phyloP scores from a whole-genome alignment of 2,113 vertebrate species.

The Pithys albifrons region DNA sequence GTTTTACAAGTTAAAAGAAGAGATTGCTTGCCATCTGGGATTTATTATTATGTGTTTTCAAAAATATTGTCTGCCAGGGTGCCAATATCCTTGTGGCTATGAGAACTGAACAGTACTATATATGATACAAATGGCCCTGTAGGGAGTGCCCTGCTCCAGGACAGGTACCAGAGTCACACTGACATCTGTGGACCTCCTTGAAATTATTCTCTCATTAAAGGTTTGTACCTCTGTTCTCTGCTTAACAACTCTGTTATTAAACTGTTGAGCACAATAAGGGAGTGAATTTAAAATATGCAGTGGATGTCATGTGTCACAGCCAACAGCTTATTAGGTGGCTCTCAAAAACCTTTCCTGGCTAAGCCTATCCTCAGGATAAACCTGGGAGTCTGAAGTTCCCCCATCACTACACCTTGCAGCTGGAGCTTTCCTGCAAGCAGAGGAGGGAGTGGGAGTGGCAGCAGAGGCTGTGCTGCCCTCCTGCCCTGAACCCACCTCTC shows the following conservation, averaged over 20 bases:
- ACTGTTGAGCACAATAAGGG: neutral
- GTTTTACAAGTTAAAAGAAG: neutral
- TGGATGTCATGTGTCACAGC: neutral
- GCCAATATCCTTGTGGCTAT: neutral
- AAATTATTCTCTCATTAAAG: neutral
- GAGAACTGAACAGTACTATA: neutral
- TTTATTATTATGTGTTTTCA: neutral
- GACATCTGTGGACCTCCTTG: neutral
- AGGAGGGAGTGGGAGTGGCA: neutral
- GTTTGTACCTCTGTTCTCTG: neutral
- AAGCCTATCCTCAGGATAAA: neutral
- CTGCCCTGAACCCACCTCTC: neutral
- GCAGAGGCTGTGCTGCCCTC: accelerated
- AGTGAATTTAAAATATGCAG: neutral
- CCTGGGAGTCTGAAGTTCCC: neutral
- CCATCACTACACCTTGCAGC: neutral
- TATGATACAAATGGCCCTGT: neutral
- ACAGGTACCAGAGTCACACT: neutral
- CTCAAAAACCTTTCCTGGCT: neutral
- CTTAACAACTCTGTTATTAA: neutral
- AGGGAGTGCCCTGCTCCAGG: neutral
- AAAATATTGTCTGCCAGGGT: neutral
- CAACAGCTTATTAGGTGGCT: neutral
- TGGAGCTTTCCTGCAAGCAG: neutral
- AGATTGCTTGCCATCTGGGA: neutral